A percentile compares a stretch with the other conserved stretches of the same genome.
Evolutionary conservation across 2,888 invertebrate genomes (phyloP).

Genomic region (Phyllotreta cruciferae): DNA sequence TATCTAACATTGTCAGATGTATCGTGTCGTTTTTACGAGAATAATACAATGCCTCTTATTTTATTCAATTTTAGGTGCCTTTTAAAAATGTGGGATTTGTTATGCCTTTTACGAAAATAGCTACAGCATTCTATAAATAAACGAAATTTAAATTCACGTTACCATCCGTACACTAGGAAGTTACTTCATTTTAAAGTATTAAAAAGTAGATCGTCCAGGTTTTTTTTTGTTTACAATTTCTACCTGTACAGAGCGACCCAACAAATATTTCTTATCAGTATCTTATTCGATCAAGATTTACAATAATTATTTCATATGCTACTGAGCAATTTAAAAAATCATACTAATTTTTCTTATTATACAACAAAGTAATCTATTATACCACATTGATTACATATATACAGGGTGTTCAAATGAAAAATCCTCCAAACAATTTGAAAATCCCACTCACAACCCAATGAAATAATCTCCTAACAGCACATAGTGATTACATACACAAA

Average conservation of each 20-base stretch:
- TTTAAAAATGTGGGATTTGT: conserved; percentile 46
- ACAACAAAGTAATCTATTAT: no score
- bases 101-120: conserved; percentile 51
- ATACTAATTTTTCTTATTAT: no score
- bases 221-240: conserved; percentile 23
- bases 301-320: no score
- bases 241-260: not conserved
- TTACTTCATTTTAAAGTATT: conserved; percentile 43
- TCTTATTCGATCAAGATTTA: no score
- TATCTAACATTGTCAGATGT: conserved; percentile 11
- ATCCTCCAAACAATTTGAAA: no score
- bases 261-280: no score
- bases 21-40: not conserved
- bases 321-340: no score
- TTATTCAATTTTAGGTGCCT: conserved; percentile 11
- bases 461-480: no score
- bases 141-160: conserved; percentile 48
- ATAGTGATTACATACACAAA: no score
- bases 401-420: no score
- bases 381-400: no score
- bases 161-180: conserved; percentile 49
- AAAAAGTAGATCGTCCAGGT: conserved; percentile 30
- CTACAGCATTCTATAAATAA: conserved; percentile 49
- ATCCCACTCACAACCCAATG: no score
- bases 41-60: not conserved